phyloP scores from a whole-genome alignment of 2,888 invertebrate species.

The Isoperla grammatica region DNA sequence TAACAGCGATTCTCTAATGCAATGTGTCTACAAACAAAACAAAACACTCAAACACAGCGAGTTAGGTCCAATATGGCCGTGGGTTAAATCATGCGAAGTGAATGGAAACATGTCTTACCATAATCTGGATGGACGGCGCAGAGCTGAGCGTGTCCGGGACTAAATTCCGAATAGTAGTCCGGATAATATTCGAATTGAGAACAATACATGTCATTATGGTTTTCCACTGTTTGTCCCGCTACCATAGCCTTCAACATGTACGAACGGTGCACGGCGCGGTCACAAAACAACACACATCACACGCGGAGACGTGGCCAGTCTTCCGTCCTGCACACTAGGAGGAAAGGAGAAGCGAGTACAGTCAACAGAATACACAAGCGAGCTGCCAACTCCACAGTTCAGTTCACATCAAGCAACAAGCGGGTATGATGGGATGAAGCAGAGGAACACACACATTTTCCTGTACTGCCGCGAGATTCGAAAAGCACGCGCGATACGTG shows the following conservation, averaged over 20 bases:
- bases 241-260: conserved; percentile 34
- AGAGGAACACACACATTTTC: too few species aligned
- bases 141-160: conserved; percentile 42
- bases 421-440: too few species aligned
- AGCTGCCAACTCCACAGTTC: too few species aligned
- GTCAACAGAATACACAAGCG: neutral
- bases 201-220: conserved; percentile 34
- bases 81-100: too few species aligned
- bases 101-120: conserved; percentile 51
- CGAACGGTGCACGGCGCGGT: conserved; percentile 28
- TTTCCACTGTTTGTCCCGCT: conserved; percentile 31
- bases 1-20: too few species aligned
- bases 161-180: conserved; percentile 32
- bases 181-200: conserved; percentile 32
- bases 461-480: too few species aligned
- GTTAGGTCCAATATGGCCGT: too few species aligned
- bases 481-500: too few species aligned
- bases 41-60: too few species aligned
- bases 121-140: conserved; percentile 69
- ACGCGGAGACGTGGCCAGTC: neutral
- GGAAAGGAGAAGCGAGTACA: neutral
- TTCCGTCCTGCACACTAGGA: neutral
- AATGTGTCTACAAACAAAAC: too few species aligned
- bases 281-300: neutral
- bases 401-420: too few species aligned